Base-by-base conservation (phyloP, 1,140 invertebrate genomes). In the Ganaspis sp. region DNA sequence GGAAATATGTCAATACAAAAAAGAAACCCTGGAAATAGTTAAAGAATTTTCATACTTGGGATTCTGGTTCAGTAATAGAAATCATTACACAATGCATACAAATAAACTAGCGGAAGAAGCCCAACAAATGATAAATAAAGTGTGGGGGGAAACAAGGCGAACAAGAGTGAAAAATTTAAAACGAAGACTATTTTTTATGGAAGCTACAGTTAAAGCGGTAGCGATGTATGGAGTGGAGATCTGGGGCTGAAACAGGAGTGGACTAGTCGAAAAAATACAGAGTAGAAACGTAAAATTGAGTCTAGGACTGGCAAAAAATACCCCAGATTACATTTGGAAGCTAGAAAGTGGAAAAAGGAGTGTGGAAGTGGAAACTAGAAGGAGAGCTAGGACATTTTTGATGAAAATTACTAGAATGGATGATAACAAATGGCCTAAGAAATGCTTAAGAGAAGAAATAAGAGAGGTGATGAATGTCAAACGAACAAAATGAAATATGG, bases 21-120 rank as follows among this genome's bases (percentile, higher is more conserved):
- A 4, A 1, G 19, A 23, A 19, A 6, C 1, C 1, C 0, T 72
- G 1, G 42, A 72, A 29, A 21, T 72, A 45, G 70, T 72, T 4
- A 72, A 72, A 1, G 15, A 23, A 4, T 72, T 72, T n/a, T 29
- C 29, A 72, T 72, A 72, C 19, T 45, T 72, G 21, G 70, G 70
- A 19, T 21, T 53, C 42, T 45, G 40, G 38, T 72, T 72, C 40
- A 53, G 38, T 4, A 19, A n/a, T 1, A 45, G 40, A 26, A 45
- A 45, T 23, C 0, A 5, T 0, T 26, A 5, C 9, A 17, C 1
- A 54, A 37, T 40, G 29, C 70, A 72, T 23, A 21, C n/a, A n/a
- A 49, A 26, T 15, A 45, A 45, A 1, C 0, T 21, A 23, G 70
- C 49, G 3, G 15, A 17, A 6, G 54, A 73, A 17, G 26, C 45